Conservation (phyloP, 2,888 invertebrate species). For the Cepaea hortensis region DNA sequence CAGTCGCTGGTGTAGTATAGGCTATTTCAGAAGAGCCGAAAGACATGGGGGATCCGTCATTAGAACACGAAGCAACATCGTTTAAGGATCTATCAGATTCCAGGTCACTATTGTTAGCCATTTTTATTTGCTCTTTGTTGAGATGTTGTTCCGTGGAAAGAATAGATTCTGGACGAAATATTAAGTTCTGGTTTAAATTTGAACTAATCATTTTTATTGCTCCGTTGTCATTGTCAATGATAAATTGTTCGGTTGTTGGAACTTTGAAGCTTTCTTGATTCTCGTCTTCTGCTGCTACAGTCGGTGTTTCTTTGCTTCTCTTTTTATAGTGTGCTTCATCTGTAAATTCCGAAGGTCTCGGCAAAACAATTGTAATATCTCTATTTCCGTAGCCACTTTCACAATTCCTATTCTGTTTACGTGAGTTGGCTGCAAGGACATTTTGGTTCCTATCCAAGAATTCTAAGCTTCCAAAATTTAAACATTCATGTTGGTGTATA, state of each 20-base stretch:
- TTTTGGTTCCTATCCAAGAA: not conserved
- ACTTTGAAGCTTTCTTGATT: too few relatives aligned
- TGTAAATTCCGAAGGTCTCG: not conserved
- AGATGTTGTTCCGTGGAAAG: not conserved
- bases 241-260: not conserved
- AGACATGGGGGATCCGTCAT: constrained; percentile 38
- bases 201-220: not conserved
- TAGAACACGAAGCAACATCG: constrained; percentile 18
- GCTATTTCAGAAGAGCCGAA: constrained; percentile 31
- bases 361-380: not conserved
- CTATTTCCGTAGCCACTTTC: not conserved
- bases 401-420: not conserved
- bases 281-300: too few relatives aligned
- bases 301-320: not conserved
- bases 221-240: constrained; percentile 12
- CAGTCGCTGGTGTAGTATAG: constrained; percentile 4
- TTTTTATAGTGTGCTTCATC: not conserved
- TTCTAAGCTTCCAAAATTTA: not conserved
- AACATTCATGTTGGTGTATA: not conserved
- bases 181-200: constrained; percentile 5
- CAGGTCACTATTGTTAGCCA: too few relatives aligned
- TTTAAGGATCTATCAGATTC: not conserved
- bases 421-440: not conserved
- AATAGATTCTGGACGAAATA: constrained; percentile 10
- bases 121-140: not conserved